Evolutionary conservation across 1,140 invertebrate genomes (phyloP), one percentile per base, ranked within the genome.

Genomic region (Pentalonia nigronervosa): DNA sequence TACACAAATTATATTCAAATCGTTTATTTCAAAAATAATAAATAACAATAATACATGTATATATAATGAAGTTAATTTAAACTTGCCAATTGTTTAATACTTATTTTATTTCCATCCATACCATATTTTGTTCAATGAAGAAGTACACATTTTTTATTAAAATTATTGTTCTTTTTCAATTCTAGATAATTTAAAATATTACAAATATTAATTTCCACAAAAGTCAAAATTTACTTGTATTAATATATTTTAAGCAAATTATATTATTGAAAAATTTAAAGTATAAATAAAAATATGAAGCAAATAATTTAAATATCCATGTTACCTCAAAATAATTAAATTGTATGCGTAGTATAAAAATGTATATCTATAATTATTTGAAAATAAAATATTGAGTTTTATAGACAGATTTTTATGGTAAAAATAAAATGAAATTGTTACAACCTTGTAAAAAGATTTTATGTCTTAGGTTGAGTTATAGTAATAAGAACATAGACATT

Each of bases 141-240:
- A 86, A n/a, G 50, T 90, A 60, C 89, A 60, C 30, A 25, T 89
- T 60, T 90, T 30, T 60, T 60, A 56, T 56, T 56, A 90, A 89
- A 90, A 23, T 3, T 50, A 60, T 60, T 90, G 48, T 60, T 23
- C 21, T 60, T 90, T 56, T 90, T 90, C 53, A 45, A 45, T 67
- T 90, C 53, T 67, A 67, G 25, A 90, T 90, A 45, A 67, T 67
- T 90, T 67, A 67, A 60, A 90, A 90, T 67, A 90, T 67, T 90
- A 60, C 23, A 90, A 67, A 30, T 67, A 67, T 67, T 67, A 60
- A 67, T 90, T 34, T 67, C 45, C 3, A 11, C 17, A 21, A 14
- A 1, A 41, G 21, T 45, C 60, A 8, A 90, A 90, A 41, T 90
- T 11, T 56, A 41, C 48, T 9, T 9, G 20, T 11, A 87, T 48